Evolutionary conservation across 2,113 vertebrate species (phyloP).

Genomic region (Brevimyrus niger): DNA sequence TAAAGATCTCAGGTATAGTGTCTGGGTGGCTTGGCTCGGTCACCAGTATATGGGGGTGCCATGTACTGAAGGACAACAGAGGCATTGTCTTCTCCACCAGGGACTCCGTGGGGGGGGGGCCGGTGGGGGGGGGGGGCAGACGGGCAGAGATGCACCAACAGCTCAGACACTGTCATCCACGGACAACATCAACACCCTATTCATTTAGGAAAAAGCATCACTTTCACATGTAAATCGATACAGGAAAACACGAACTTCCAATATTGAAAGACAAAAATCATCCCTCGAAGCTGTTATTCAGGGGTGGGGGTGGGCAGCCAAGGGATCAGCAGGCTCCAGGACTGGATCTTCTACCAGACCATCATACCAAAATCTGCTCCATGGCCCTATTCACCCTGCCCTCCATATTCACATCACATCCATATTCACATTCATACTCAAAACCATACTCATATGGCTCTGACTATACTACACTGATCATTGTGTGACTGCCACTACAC

Average conservation of each 20-base stretch:
- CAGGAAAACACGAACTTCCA: neutral
- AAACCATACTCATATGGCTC: neutral
- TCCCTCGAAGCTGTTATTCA: neutral
- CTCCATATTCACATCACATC: neutral
- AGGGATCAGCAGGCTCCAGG: neutral
- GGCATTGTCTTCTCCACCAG: neutral
- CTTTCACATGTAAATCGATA: neutral
- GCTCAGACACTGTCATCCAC: neutral
- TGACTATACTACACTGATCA: too few relatives aligned
- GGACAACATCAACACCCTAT: neutral
- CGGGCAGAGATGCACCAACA: neutral
- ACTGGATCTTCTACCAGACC: neutral
- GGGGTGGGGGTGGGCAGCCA: neutral
- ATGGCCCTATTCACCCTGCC: neutral
- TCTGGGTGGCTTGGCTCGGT: too few relatives aligned
- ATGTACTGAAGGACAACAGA: neutral
- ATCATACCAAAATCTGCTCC: neutral
- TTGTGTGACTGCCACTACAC: neutral
- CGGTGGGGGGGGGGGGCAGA: too few relatives aligned
- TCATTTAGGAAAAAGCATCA: neutral
- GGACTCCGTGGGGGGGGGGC: neutral
- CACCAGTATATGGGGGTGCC: neutral
- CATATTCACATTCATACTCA: neutral
- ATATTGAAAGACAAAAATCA: neutral
- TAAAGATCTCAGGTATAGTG: neutral